Percentiles rank a stretch among this genome's conserved stretches.
Evolutionary conservation across 1,140 invertebrate species (phyloP).

Genomic region (Eumaeus atala): DNA sequence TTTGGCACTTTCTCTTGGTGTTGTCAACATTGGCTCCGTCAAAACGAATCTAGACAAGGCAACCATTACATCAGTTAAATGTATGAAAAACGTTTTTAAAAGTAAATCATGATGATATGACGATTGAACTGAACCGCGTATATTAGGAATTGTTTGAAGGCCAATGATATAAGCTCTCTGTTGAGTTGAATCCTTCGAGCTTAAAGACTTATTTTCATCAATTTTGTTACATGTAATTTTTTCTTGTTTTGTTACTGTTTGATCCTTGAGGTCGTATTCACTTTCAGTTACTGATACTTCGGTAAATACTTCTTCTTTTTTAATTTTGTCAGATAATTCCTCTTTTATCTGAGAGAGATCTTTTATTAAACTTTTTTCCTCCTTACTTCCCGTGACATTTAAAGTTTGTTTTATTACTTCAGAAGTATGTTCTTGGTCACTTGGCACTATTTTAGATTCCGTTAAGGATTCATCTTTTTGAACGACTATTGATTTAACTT

Average conservation of each 20-base stretch:
- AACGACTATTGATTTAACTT: background rate
- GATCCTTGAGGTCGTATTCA: conserved; percentile 21
- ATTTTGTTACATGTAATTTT: conserved; percentile 21
- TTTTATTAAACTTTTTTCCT: background rate
- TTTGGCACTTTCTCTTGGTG: background rate
- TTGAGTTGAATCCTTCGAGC: conserved; percentile 23
- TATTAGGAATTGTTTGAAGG: conserved; percentile 49
- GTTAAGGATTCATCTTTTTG: background rate
- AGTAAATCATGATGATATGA: conserved; percentile 43
- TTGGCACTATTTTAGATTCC: background rate
- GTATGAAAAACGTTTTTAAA: conserved; percentile 62
- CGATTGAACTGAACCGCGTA: conserved; percentile 35
- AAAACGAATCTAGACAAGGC: conserved; percentile 49
- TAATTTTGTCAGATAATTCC: background rate
- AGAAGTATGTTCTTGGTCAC: background rate
- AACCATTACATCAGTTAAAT: conserved; percentile 66
- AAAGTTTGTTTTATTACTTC: background rate
- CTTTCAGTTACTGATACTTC: background rate
- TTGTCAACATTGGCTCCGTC: conserved; percentile 25
- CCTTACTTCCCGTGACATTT: background rate
- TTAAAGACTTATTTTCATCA: conserved; percentile 19
- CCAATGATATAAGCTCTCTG: conserved; percentile 44
- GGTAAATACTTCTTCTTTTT: background rate
- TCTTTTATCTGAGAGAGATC: background rate
- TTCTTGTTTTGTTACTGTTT: conserved; percentile 22